Percentiles rank a stretch among this genome's conserved stretches.
These are phyloP conservation scores for Tragulus kanchil DNA, from an alignment of 2,113 vertebrate species.

Conservation along the genomic window DNA sequence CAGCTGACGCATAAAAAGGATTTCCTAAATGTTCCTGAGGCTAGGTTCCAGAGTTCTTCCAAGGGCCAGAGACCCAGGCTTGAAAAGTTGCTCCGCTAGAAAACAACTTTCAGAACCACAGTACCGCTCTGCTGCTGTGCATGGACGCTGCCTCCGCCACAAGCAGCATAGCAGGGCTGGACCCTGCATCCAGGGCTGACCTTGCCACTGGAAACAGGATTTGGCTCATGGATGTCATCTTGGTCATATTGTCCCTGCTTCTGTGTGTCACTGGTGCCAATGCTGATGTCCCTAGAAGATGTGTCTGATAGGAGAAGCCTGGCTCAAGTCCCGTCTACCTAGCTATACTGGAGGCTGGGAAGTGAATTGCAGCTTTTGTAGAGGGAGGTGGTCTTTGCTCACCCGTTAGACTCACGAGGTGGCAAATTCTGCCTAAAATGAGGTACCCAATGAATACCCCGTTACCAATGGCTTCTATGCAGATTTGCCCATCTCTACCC, in stretches of 20 bases:
- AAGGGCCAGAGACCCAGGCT: neutral
- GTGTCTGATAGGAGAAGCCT: neutral
- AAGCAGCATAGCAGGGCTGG: neutral
- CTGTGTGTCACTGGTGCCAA: neutral
- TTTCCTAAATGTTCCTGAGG: neutral
- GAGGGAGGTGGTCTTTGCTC: neutral
- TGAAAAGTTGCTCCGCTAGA: neutral
- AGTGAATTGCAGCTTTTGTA: neutral
- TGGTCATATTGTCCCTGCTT: neutral
- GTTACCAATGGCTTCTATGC: neutral
- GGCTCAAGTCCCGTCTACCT: accelerated
- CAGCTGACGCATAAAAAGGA: neutral
- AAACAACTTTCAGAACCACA: neutral
- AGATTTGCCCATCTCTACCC: neutral
- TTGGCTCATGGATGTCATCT: accelerated
- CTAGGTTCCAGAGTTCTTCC: neutral
- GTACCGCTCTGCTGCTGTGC: neutral
- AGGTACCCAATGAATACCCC: neutral
- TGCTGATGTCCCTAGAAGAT: accelerated
- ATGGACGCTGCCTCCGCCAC: accelerated
- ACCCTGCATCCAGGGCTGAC: neutral
- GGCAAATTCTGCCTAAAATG: neutral
- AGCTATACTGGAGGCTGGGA: neutral
- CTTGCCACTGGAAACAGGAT: neutral
- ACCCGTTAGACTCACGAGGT: neutral